Evolutionary conservation across 1,140 invertebrate genomes (phyloP).

Genomic region (Formica selysi): DNA sequence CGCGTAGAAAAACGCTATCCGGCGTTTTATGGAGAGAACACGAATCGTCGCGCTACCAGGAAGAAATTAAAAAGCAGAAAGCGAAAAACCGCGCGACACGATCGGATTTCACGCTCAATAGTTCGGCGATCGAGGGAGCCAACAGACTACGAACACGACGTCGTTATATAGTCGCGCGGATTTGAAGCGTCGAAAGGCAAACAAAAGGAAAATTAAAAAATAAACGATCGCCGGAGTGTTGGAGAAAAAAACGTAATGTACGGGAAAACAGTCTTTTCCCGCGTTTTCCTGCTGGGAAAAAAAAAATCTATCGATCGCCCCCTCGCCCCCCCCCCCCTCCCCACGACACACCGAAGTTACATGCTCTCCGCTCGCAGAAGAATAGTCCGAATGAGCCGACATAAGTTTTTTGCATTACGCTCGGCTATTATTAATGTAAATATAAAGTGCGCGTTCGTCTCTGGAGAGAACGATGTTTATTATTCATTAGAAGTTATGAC

Average conservation of each 20-base stretch:
- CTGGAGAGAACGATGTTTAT: conserved; percentile 62
- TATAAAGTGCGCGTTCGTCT: conserved; percentile 64
- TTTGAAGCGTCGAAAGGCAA: conserved; percentile 63
- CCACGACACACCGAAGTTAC: not conserved
- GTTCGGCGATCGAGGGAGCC: conserved; percentile 54
- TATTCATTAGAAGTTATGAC: conserved; percentile 65
- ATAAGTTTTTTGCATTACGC: conserved; percentile 64
- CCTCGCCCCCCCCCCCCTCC: too few species aligned
- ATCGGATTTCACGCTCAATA: conserved; percentile 64
- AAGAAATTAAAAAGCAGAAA: conserved; percentile 65
- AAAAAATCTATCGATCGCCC: conserved; percentile 42
- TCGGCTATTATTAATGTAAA: conserved; percentile 63
- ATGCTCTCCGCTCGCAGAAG: conserved; percentile 40
- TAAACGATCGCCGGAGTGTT: conserved; percentile 49
- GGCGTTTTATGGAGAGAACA: conserved; percentile 34
- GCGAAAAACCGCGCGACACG: conserved; percentile 63
- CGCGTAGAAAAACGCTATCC: conserved; percentile 19
- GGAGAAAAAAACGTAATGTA: conserved; percentile 59
- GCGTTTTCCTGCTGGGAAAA: conserved; percentile 35
- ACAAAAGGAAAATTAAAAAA: conserved; percentile 65
- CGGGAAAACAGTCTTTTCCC: conserved; percentile 62
- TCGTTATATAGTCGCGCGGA: conserved; percentile 57
- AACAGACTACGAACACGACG: conserved; percentile 49
- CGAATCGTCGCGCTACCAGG: conserved; percentile 27
- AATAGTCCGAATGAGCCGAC: conserved; percentile 63